phyloP scores from a whole-genome alignment of 2,113 vertebrate genomes.

The Brachirus orientalis region DNA sequence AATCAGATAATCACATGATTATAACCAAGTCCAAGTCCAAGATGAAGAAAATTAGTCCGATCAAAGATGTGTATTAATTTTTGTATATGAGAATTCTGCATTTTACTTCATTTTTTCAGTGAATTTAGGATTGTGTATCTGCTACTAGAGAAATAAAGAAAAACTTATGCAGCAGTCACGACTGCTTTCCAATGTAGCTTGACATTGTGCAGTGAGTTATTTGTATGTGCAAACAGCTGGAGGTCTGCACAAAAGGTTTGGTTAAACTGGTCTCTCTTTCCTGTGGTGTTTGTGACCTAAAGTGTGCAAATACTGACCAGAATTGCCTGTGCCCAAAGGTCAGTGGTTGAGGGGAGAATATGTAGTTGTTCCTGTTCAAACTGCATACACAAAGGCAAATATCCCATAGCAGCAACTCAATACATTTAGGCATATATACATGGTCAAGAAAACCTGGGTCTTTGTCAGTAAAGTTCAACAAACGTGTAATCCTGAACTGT shows the following conservation, averaged over 20 bases:
- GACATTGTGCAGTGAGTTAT: background rate
- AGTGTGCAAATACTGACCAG: background rate
- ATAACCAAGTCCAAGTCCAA: background rate
- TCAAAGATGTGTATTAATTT: background rate
- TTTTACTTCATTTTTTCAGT: too few relatives aligned
- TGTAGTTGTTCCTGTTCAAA: too few relatives aligned
- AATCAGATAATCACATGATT: background rate
- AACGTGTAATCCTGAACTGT: too few relatives aligned
- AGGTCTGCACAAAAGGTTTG: constrained; percentile 17
- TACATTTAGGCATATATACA: too few relatives aligned
- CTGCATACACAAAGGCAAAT: too few relatives aligned
- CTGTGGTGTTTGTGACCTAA: background rate
- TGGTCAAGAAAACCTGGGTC: too few relatives aligned
- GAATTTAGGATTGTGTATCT: background rate
- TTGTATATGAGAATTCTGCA: background rate
- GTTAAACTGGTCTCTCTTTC: background rate
- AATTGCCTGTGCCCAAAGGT: background rate
- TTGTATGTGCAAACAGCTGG: constrained; percentile 29
- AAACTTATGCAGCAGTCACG: background rate
- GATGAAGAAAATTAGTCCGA: background rate
- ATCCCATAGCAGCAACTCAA: too few relatives aligned
- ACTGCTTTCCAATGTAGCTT: background rate
- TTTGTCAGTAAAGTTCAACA: too few relatives aligned
- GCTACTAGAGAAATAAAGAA: constrained; percentile 15
- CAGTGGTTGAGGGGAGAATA: too few relatives aligned